Base-by-base conservation (phyloP, 2,113 vertebrate genomes). In the Engraulis encrasicolus region DNA sequence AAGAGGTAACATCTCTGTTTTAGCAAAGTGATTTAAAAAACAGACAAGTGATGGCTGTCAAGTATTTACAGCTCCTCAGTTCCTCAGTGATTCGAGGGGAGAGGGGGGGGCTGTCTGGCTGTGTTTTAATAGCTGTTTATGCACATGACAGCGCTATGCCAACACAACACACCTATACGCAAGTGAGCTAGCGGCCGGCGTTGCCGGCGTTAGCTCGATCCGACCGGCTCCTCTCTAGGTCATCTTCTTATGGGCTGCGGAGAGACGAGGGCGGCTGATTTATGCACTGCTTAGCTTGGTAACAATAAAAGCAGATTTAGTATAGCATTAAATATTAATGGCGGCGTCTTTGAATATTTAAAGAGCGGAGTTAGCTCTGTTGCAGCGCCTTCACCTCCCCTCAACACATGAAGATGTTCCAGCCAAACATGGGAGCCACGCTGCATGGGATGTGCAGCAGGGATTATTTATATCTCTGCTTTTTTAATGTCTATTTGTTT, bases 281-380 rank as follows among this genome's bases (percentile, higher is more conserved):
- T 87, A 89, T 80, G 19, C 66, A 79, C 85, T 83, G 78, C 82
- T 81, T 83, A 79, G 71, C 85, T 83, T 78, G 12, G 36, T 78
- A 85, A 78, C 82, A 87, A 80, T 84, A 89, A 85, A 74, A 84
- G 23, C 78, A 23, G 54, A 86, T 90, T 86, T 83, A 87, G 81
- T 84, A 45, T 27, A 79, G 48, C 83, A 78, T 83, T 54, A 89
- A 85, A 87, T 88, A 90, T 88, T 86, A 87, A 86, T 86, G 50
- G 17, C 74, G 2, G 54, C 79, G 78, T 87, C 85, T 84, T 82
- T 88, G 86, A 85, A 85, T 86, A 86, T 84, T 88, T 86, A 80
- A 86, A 82, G 50, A 36, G 11, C 31, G 12, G 66, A 74, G 66
- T 74, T 74, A 74, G 27, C 66, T 79, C 54, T 74, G 37, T 82